phyloP scores from a whole-genome alignment of 53 echinoderm and acorn worm genomes.

The Hippasteria phrygiana region DNA sequence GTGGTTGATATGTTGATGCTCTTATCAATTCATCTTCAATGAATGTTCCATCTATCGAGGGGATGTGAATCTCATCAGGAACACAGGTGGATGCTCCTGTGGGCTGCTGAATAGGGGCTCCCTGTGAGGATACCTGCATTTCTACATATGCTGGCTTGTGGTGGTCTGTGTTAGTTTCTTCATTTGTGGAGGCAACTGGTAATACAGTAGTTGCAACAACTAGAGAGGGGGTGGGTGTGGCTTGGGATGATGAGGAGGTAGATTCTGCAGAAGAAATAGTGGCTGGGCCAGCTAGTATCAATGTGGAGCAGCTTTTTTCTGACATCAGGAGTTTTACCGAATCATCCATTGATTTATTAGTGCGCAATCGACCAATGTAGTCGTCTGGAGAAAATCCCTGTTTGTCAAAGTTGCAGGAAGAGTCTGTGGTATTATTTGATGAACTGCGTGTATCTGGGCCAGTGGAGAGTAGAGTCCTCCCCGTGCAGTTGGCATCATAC shows the following conservation, averaged over 20 bases:
- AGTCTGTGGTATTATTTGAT: not conserved
- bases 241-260: not conserved
- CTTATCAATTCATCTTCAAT: not conserved
- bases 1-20: not conserved
- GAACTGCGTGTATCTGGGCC: not conserved
- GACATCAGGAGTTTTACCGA: not conserved
- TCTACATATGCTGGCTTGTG: too few species aligned
- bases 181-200: not conserved
- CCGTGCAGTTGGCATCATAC: conserved; percentile 9
- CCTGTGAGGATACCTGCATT: conserved; percentile 8
- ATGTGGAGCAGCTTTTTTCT: not conserved
- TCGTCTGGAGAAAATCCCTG: not conserved
- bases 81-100: not conserved
- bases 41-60: conserved; percentile 15
- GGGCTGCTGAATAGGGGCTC: conserved; percentile 17
- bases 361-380: not conserved
- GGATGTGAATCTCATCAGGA: not conserved
- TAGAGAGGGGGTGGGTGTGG: not conserved
- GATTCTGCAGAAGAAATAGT: not conserved
- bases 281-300: not conserved
- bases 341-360: not conserved
- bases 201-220: not conserved
- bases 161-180: too few species aligned
- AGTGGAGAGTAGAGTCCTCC: not conserved
- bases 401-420: not conserved